phyloP scores from a whole-genome alignment of 2,113 vertebrate species.

The Microcebus tavaratra region DNA sequence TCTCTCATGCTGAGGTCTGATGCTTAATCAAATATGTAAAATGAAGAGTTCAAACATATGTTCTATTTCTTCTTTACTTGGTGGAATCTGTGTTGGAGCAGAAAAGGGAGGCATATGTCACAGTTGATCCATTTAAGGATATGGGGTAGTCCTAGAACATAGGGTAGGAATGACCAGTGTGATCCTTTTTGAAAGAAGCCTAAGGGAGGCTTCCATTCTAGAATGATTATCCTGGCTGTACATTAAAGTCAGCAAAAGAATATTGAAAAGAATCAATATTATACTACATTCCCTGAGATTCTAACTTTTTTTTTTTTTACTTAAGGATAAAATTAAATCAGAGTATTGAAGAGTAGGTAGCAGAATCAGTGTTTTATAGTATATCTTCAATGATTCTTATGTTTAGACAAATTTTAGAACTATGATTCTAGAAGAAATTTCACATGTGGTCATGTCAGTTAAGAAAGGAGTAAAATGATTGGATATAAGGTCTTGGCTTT shows the following conservation, averaged over 20 bases:
- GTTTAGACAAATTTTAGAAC: neutral
- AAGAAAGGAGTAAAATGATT: neutral
- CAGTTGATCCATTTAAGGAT: neutral
- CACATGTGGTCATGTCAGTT: neutral
- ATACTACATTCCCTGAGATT: neutral
- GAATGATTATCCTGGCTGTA: neutral
- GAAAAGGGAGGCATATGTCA: neutral
- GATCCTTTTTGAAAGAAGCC: neutral
- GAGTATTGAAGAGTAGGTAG: neutral
- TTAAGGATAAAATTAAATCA: neutral
- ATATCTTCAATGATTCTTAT: neutral
- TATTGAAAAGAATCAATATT: neutral
- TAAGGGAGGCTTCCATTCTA: neutral
- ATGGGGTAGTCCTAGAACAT: neutral
- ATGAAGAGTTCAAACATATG: neutral
- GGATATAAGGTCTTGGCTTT: neutral
- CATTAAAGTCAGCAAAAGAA: neutral
- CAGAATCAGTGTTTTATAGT: neutral
- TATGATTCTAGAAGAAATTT: neutral
- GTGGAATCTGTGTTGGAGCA: neutral
- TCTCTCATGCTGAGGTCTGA: neutral
- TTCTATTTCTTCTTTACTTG: neutral
- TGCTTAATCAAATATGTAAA: neutral
- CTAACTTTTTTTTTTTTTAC: neutral
- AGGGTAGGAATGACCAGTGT: fast-evolving